phyloP scores from a whole-genome alignment of 1,140 invertebrate genomes.

The Aphidius ervi region DNA sequence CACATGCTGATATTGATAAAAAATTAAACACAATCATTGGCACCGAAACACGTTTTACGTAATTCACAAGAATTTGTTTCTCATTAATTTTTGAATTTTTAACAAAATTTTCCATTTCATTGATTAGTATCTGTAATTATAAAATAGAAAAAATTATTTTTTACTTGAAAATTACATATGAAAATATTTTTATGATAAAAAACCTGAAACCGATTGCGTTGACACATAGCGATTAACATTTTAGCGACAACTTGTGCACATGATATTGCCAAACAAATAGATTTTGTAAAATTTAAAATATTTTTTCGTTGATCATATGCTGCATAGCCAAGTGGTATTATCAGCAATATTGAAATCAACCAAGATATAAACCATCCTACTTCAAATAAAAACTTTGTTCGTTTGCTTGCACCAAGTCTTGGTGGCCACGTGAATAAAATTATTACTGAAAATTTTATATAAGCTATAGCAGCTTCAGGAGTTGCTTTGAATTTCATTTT shows the following conservation, averaged over 20 bases:
- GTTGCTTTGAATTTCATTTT: constrained; percentile 2
- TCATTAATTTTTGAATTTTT: constrained; percentile 5
- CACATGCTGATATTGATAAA: constrained; percentile 20
- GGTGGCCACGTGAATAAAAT: constrained; percentile 29
- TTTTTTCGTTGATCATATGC: constrained; percentile 13
- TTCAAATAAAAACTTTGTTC: constrained; percentile 13
- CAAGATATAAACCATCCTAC: constrained; percentile 22
- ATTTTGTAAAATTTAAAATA: constrained; percentile 19
- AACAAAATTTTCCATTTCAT: constrained; percentile 20
- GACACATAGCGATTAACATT: constrained; percentile 18
- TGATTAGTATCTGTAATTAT: constrained; percentile 16
- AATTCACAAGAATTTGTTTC: constrained; percentile 20
- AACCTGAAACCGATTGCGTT: constrained; percentile 20
- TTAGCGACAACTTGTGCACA: constrained; percentile 19
- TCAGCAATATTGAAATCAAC: constrained; percentile 3
- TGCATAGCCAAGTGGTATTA: constrained; percentile 18
- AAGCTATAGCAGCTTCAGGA: constrained; percentile 12
- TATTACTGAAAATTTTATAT: constrained; percentile 14
- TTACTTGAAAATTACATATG: not conserved
- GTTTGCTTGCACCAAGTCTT: constrained; percentile 6
- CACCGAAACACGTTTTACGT: constrained; percentile 23
- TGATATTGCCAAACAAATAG: constrained; percentile 18
- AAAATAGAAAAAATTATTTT: constrained; percentile 3
- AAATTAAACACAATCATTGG: constrained; percentile 16
- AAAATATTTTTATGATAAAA: not conserved